phyloP scores from a whole-genome alignment of 2,888 invertebrate species.

The Drosophila anomalata region DNA sequence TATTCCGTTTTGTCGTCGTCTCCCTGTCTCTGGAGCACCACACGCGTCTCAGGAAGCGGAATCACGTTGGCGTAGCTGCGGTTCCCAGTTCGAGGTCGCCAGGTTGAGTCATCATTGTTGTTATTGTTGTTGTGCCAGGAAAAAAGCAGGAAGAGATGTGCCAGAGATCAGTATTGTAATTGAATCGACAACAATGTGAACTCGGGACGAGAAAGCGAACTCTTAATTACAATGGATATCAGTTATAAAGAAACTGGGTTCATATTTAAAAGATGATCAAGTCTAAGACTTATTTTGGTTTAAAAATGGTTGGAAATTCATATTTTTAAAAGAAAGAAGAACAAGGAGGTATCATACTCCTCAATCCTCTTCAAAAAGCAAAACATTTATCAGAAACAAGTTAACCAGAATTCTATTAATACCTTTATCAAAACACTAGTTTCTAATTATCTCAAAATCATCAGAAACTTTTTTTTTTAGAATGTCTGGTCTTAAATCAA shows the following conservation, averaged over 20 bases:
- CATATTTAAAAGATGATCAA: background rate
- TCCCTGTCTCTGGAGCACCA: conserved; percentile 89
- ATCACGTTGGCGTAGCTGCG: conserved; percentile 95
- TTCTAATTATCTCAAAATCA: no score
- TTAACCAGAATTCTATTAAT: no score
- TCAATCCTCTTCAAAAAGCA: no score
- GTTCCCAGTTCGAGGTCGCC: conserved; percentile 46
- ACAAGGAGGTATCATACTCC: no score
- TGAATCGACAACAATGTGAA: conserved; percentile 28
- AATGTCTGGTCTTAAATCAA: no score
- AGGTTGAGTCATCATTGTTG: conserved; percentile 35
- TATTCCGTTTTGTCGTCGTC: conserved; percentile 93
- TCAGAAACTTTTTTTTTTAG: no score
- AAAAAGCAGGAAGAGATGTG: conserved; percentile 43
- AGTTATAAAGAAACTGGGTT: background rate
- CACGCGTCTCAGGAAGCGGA: conserved; percentile 95
- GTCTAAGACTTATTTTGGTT: background rate
- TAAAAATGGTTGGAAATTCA: no score
- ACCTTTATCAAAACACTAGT: no score
- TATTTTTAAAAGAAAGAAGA: no score
- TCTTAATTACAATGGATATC: conserved; percentile 12
- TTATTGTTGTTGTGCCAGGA: conserved; percentile 13
- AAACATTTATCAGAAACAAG: no score
- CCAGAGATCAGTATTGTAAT: conserved; percentile 40
- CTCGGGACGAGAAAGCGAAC: conserved; percentile 28